Base-by-base conservation (phyloP, 2,797 vertebrate genomes). In the Fringilla coelebs region DNA sequence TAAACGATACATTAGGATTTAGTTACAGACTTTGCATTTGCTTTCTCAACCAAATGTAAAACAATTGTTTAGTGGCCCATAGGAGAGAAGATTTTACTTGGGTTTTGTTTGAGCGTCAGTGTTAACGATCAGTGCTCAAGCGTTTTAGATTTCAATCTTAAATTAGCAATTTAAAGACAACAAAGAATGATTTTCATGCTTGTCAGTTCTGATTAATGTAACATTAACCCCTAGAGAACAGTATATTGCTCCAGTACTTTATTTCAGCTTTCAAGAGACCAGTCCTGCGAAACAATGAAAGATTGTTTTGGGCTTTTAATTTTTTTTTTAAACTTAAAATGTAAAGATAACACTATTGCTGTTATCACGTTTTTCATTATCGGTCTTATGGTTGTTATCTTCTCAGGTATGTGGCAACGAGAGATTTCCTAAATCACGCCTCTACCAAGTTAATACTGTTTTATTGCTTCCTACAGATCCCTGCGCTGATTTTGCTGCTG, bases 111-210 rank as follows among this genome's bases (percentile, higher is more conserved):
- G 84, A 94, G 89, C 82, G 34, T 60, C 93, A 78, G 76, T 94
- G 93, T 94, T 96, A 96, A 96, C 93, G 93, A 93, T 86, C 85
- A 75, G 74, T 87, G 93, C 91, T 94, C 90, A 83, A 95, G 84
- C 88, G 88, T 96, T 97, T 97, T 94, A 93, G 92, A 96, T 97
- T 98, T 97, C 96, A 96, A 92, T 97, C 93, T 97, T 94, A 97
- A 97, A 96, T 97, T 97, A 97, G 93, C 94, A 94, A 89, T 95
- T 97, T 95, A 96, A 92, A 96, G 93, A 93, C 90, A 96, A 97
- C 93, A 96, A 94, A 94, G 96, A 95, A 91, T 95, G 94, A 88
- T 96, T 96, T 97, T 96, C 95, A 94, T 97, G 96, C 87, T 92
- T 97, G 95, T 98, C 93, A 89, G 55, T 83, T 96, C 94, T 97